Base-by-base conservation (phyloP, 2,888 invertebrate genomes). In the Piscicola geometra region DNA sequence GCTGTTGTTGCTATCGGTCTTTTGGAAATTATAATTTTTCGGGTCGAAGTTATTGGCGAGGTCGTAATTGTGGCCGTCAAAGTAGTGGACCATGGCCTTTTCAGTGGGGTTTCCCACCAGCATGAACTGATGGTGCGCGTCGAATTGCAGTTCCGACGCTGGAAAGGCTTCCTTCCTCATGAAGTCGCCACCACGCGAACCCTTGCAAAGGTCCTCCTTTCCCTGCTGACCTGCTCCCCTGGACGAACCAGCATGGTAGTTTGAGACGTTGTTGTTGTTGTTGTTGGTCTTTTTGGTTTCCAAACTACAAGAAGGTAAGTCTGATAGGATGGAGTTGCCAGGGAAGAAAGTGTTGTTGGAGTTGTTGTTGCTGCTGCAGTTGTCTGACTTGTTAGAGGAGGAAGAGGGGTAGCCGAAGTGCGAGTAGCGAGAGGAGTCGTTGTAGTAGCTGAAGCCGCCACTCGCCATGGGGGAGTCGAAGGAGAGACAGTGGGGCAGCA, bases 401-500 rank as follows among this genome's bases (percentile, higher is more conserved):
- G 52, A 32, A n/a, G 73, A 64, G 21, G 73, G 56, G 30, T 73
- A 56, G n/a, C 73, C 73, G n/a, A 73, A 73, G 52, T 73, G 73
- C 21, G 73, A 60, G 73, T 73, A 73, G 18, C 73, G 60, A 9
- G 73, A 64, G 1, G 73, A 64, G 52, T 73, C 73, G 32, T 56
- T 56, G 41, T 73, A 73, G 64, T 73, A 73, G 41, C 52, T 73
- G 73, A 73, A 73, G 60, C 35, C 33, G 25, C 52, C 64, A 52
- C 52, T 50, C 0, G 73, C 64, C 18, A 36, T 35, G 1, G 73
- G 33, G 25, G 64, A 52, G 28, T 73, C 73, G 25, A 73, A 73
- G 21, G 73, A 56, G n/a, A 73, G 60, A 64, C 73, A 73, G 25
- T 52, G 73, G n/a, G 73, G 73, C 32, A 73, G 73, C 73, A 73